Base-by-base conservation (phyloP, 2,888 invertebrate species). In the Pasiphila rectangulata region DNA sequence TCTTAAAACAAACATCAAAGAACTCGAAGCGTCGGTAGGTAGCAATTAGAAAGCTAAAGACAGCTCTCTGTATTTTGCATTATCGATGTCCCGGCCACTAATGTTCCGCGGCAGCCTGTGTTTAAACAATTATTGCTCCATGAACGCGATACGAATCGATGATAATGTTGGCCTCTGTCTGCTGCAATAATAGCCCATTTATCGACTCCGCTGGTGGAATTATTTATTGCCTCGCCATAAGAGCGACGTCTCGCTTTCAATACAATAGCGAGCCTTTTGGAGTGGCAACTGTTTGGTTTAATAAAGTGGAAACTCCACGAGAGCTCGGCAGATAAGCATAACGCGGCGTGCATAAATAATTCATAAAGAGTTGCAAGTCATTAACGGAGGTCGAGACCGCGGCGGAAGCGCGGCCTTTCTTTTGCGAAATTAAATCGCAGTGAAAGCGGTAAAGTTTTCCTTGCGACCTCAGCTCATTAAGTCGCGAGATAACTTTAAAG, bases 121-220 rank as follows among this genome's bases (percentile, higher is more conserved):
- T 83, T 85, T 83, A 83, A 84, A 85, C 84, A 84, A 85, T 86
- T 83, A 85, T 82, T 78, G 72, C 75, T 67, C 69, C 67, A 72
- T 75, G 73, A 82, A 81, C 77, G 75, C 80, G 83, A 84, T 85
- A 79, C 79, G 77, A 85, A 80, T 83, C 79, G 76, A 79, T 76
- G 83, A 83, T 84, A 84, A 85, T 82, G 79, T 79, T 80, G 77
- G 81, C 79, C 77, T 77, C 79, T 77, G 84, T 83, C 81, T 80
- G 75, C 72, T 74, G 79, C 76, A 79, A 83, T 85, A 83, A 85
- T 84, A 84, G 84, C 70, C 82, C 83, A 77, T 84, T 85, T 83
- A 84, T 85, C 81, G 82, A 82, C 68, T 80, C 68, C 66, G 59
- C 75, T 64, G 64, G 63, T 72, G 75, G 83, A 83, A 84, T 85